Evolutionary conservation across 2,797 vertebrate genomes (phyloP).

Genomic region (Tiaroga cobitis): DNA sequence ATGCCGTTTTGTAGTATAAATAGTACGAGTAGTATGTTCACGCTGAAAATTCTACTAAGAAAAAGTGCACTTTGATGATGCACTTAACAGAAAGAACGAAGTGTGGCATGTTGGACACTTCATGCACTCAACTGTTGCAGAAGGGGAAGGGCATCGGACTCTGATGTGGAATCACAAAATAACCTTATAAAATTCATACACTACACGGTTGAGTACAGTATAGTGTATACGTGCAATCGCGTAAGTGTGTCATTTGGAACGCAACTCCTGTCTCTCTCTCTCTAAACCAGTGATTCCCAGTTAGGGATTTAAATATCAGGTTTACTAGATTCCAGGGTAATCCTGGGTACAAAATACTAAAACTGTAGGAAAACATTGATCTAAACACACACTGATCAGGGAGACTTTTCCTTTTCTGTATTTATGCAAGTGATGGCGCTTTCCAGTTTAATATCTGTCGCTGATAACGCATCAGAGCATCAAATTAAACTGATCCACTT

Average conservation of each 20-base stretch:
- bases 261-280: not conserved
- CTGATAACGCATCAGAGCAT: slow-evolving; percentile 37
- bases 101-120: not conserved
- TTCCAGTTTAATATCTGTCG: slow-evolving; percentile 18
- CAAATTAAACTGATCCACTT: slow-evolving; percentile 41
- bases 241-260: not conserved
- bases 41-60: not conserved
- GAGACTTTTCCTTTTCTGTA: not conserved
- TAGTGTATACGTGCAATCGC: not conserved
- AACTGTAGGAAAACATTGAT: not conserved
- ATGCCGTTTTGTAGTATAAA: not conserved
- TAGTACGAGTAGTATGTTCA: not conserved
- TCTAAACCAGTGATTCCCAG: not conserved
- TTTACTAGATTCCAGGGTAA: not conserved
- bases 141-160: not conserved
- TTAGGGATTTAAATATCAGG: not conserved
- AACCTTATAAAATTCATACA: not conserved
- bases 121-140: not conserved
- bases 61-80: not conserved
- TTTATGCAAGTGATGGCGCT: not conserved
- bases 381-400: slow-evolving; percentile 1
- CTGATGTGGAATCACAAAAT: not conserved
- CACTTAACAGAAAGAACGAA: not conserved
- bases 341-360: not conserved
- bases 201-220: not conserved